These are phyloP conservation scores for Bradysia coprophila DNA, from an alignment of 1,140 invertebrate species.

Conservation along the genomic window DNA sequence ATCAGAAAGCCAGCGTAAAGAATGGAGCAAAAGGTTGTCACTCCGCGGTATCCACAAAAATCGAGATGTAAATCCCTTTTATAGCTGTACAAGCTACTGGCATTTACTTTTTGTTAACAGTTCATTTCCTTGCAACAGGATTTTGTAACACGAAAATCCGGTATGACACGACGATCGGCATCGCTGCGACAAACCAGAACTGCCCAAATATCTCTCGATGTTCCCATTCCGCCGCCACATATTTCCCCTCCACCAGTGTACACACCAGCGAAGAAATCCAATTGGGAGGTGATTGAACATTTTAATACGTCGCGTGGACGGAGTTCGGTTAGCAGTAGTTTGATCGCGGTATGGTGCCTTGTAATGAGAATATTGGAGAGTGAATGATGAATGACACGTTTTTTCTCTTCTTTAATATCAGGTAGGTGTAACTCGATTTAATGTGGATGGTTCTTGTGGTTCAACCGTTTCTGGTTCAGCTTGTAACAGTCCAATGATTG, in stretches of 20 bases:
- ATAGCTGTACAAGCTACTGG: not conserved
- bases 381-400: too few species aligned
- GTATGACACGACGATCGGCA: slow-evolving; percentile 19
- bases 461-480: slow-evolving; percentile 22
- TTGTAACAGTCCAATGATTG: slow-evolving; percentile 22
- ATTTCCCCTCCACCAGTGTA: slow-evolving; percentile 23
- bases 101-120: not conserved
- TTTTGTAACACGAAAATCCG: not conserved
- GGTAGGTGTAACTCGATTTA: slow-evolving; percentile 22
- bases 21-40: slow-evolving; percentile 36
- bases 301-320: slow-evolving; percentile 33
- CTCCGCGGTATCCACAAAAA: slow-evolving; percentile 28
- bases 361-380: too few species aligned
- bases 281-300: slow-evolving; percentile 78
- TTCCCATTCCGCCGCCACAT: slow-evolving; percentile 15
- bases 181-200: slow-evolving; percentile 18
- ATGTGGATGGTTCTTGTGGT: slow-evolving; percentile 22
- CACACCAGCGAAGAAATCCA: slow-evolving; percentile 48
- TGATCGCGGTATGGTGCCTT: slow-evolving; percentile 33
- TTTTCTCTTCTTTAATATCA: too few species aligned
- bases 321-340: slow-evolving; percentile 27
- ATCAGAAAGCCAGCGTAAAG: slow-evolving; percentile 28
- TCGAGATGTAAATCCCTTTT: slow-evolving; percentile 17
- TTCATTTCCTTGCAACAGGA: not conserved
- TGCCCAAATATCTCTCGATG: slow-evolving; percentile 16